Base-by-base conservation (phyloP, 2,888 invertebrate species). In the Unio delphinus region DNA sequence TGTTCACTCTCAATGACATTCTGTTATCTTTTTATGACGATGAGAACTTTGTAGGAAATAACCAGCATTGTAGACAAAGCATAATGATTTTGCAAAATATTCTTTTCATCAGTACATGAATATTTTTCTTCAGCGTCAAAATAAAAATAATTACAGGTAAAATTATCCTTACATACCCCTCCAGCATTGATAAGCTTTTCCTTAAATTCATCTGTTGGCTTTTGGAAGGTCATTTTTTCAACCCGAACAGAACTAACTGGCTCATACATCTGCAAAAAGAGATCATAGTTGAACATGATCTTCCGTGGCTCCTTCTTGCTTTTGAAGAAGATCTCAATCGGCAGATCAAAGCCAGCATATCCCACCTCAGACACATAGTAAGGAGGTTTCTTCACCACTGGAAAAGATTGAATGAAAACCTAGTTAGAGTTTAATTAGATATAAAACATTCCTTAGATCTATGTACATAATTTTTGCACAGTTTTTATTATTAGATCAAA, bases 321-420 rank as follows among this genome's bases (percentile, higher is more conserved):
- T 67, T 86, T 87, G 84, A 91, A 91, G 90, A 95, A 94, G 80
- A 98, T 94, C 87, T 97, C 96, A 84, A 98, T 96, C 0, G 95
- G 95, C 72, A 98, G 92, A 64, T 93, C 92, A 90, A 98, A 98
- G 56, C 98, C 96, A 73, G 97, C 98, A 92, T 98, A 98, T 8
- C 98, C 98, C n/a, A 96, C 95, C 90, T 98, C 97, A 83, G 94
- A 94, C 55, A 98, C 93, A 65, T 93, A 91, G 91, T 95, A 98
- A 4, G 98, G 98, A 65, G 97, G 96, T 79, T 96, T 96, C 87
- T 96, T 96, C 4, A 96, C 92, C 83, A 95, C 96, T 96, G 92
- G 65, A 93, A 93, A 79, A 74, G 67, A 55, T 28, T 23, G n/a
- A 15, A 58, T 58, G 7, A 11, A 58, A 23, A 26, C 0, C 7